Evolutionary conservation across 30 jellyfish, hydroid and myxozoan genomes (phyloP).

Genomic region (Aurelia sp.): DNA sequence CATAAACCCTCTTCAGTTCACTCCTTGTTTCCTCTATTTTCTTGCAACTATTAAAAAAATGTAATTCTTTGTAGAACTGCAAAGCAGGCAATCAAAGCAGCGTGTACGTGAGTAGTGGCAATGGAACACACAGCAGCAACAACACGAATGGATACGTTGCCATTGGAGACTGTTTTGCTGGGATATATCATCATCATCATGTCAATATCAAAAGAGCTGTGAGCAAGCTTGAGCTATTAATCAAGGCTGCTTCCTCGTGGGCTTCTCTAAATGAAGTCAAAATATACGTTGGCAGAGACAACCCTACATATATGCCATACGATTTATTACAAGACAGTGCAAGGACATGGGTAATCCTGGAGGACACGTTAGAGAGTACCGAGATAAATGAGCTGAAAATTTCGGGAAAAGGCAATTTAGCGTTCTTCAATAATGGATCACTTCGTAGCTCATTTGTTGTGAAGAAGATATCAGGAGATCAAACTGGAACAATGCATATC

Average conservation of each 20-base stretch:
- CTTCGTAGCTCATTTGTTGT: background rate
- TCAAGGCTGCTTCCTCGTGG: constrained; percentile 30
- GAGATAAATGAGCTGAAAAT: constrained; percentile 27
- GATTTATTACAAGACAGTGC: constrained; percentile 53
- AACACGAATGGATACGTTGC: constrained; percentile 34
- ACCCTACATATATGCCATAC: constrained; percentile 27
- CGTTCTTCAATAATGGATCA: constrained; percentile 15
- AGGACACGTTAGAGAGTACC: background rate
- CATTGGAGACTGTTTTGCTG: constrained; percentile 53
- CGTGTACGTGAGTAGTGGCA: constrained; percentile 16
- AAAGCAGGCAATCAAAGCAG: constrained; percentile 49
- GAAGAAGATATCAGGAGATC: constrained; percentile 42
- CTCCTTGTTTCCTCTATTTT: too few relatives aligned
- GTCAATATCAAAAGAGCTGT: constrained; percentile 17
- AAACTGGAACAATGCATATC: constrained; percentile 54
- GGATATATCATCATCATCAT: constrained; percentile 2
- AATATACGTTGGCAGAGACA: constrained; percentile 41
- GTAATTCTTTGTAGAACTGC: constrained; percentile 40
- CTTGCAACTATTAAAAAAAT: background rate
- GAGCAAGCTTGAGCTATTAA: constrained; percentile 1
- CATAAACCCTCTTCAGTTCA: too few relatives aligned
- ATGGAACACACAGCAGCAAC: constrained; percentile 5
- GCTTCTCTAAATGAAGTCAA: constrained; percentile 47
- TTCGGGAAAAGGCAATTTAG: constrained; percentile 55
- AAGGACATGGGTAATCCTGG: constrained; percentile 59